Evolutionary conservation across 2,113 vertebrate species (phyloP).

Genomic region (Irena cyanogastra): DNA sequence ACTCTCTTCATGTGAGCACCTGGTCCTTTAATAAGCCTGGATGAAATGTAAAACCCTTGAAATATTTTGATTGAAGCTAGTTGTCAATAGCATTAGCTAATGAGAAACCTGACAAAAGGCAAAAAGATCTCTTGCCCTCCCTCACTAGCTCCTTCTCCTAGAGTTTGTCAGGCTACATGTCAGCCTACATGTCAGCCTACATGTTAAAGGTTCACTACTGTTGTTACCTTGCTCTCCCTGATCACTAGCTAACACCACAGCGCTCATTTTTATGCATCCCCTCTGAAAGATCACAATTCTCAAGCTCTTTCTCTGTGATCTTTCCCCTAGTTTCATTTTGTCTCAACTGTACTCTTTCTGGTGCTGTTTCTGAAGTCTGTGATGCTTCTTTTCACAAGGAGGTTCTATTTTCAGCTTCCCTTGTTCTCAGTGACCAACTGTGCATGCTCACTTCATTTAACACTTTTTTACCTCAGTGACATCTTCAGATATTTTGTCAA

Average conservation of each 20-base stretch:
- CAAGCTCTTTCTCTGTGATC: background rate
- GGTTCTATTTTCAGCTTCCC: slow-evolving; percentile 40
- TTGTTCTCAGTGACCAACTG: slow-evolving; percentile 31
- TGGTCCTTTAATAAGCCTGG: background rate
- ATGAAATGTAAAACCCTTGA: background rate
- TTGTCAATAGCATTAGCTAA: background rate
- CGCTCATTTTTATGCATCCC: background rate
- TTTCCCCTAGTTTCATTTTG: background rate
- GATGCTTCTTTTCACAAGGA: slow-evolving; percentile 8
- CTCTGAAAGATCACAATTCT: background rate
- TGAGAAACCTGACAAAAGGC: background rate
- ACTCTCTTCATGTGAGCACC: background rate
- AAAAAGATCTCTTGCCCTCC: background rate
- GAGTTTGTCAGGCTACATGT: background rate
- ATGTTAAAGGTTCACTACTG: background rate
- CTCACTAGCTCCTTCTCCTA: background rate
- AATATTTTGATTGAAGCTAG: background rate
- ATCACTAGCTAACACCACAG: background rate
- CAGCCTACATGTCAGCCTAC: background rate
- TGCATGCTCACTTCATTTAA: slow-evolving; percentile 16
- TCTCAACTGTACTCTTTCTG: background rate
- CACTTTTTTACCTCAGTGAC: background rate
- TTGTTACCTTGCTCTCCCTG: background rate
- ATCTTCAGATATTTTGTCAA: background rate
- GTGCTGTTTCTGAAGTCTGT: background rate